These are phyloP conservation scores for Pheosia tremula DNA, from an alignment of 2,888 invertebrate genomes.

Conservation along the genomic window DNA sequence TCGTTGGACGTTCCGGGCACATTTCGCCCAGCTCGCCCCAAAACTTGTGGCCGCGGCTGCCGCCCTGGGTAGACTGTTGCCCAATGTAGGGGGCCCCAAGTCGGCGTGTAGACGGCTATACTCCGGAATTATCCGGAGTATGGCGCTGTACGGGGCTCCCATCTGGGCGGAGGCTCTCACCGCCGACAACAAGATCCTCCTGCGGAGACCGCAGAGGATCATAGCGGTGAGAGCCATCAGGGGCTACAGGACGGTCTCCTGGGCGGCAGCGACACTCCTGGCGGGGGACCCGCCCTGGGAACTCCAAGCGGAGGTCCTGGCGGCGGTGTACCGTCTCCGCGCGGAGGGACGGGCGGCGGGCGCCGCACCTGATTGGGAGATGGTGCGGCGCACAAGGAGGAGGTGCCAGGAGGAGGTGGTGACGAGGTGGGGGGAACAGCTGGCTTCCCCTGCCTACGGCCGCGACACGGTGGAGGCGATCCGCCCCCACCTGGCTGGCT, in stretches of 20 bases:
- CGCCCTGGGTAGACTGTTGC: background rate
- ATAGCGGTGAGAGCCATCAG: background rate
- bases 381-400: too few relatives aligned
- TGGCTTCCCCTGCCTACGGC: too few relatives aligned
- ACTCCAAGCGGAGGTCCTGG: too few relatives aligned
- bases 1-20: background rate
- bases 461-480: too few relatives aligned
- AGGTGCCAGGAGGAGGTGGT: too few relatives aligned
- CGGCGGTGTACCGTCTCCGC: too few relatives aligned
- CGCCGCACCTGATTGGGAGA: too few relatives aligned
- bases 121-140: background rate
- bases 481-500: too few relatives aligned
- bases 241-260: background rate
- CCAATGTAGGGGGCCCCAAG: too few relatives aligned
- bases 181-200: background rate
- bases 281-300: too few relatives aligned
- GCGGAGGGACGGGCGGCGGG: too few relatives aligned
- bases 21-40: background rate
- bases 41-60: background rate
- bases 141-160: background rate
- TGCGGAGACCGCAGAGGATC: background rate
- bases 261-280: background rate
- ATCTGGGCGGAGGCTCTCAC: background rate
- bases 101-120: background rate
- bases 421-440: too few relatives aligned